Evolutionary conservation across 2,888 invertebrate genomes (phyloP).

Genomic region (Nephrotoma guestfalica): DNA sequence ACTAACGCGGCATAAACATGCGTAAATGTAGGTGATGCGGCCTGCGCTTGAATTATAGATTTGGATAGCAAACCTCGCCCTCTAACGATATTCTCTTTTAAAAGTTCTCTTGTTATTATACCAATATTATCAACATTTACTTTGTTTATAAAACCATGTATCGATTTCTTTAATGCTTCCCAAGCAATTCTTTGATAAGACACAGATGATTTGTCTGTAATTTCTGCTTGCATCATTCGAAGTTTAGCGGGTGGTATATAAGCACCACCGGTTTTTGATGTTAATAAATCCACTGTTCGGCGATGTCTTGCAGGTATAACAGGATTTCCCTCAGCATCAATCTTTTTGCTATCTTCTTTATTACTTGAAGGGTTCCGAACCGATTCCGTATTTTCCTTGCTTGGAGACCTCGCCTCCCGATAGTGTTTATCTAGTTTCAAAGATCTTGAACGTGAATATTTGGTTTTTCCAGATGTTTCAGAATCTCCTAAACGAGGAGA

Average conservation of each 20-base stretch:
- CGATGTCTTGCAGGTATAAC: conserved; percentile 26
- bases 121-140: conserved; percentile 90
- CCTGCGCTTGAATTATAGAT: conserved; percentile 93
- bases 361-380: background rate
- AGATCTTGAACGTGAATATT: background rate
- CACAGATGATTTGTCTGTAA: conserved; percentile 87
- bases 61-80: conserved; percentile 87
- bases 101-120: conserved; percentile 76
- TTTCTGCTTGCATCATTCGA: conserved; percentile 87
- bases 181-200: conserved; percentile 94
- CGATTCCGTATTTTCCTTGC: background rate
- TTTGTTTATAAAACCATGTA: conserved; percentile 96
- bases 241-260: conserved; percentile 97
- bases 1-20: conserved; percentile 95
- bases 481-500: background rate
- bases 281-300: conserved; percentile 47
- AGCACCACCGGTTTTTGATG: conserved; percentile 80
- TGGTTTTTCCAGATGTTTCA: background rate
- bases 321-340: conserved; percentile 1
- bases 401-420: background rate
- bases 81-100: conserved; percentile 90
- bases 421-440: background rate
- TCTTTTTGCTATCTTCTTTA: background rate
- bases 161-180: conserved; percentile 97
- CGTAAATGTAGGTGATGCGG: conserved; percentile 93